Evolutionary conservation across 2,888 invertebrate species (phyloP).

Genomic region (Dorcus hopei): DNA sequence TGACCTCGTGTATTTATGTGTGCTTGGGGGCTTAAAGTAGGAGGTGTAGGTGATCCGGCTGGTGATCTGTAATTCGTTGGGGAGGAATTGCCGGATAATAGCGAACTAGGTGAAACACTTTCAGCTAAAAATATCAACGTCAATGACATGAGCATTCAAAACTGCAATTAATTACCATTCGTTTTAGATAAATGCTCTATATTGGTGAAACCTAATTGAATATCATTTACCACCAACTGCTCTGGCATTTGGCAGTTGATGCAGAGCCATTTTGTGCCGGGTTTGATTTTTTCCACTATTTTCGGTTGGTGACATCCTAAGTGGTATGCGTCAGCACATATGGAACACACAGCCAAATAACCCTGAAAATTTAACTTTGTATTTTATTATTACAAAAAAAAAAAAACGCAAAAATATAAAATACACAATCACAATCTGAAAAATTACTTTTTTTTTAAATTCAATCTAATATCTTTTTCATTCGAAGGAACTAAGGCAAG

Average conservation of each 20-base stretch:
- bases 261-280: conserved; percentile 69
- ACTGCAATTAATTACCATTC: neutral
- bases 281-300: conserved; percentile 56
- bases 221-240: conserved; percentile 43
- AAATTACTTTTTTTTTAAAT: neutral
- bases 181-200: conserved; percentile 17
- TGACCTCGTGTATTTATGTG: conserved; percentile 12
- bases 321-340: conserved; percentile 84
- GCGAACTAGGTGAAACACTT: conserved; percentile 11
- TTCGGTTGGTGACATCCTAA: conserved; percentile 74
- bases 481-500: too few species aligned
- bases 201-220: conserved; percentile 42
- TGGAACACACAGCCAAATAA: conserved; percentile 70
- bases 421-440: neutral
- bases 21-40: conserved; percentile 43
- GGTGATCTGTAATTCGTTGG: conserved; percentile 30
- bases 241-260: conserved; percentile 58
- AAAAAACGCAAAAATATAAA: neutral
- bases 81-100: conserved; percentile 27
- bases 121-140: neutral
- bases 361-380: conserved; percentile 32
- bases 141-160: neutral
- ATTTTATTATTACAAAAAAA: neutral
- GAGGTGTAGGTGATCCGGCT: conserved; percentile 38
- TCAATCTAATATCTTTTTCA: too few species aligned